A percentile compares a stretch with the other conserved stretches of the same genome.
Evolutionary conservation across 1,140 invertebrate genomes (phyloP).

Genomic region (Hyphantria cunea): DNA sequence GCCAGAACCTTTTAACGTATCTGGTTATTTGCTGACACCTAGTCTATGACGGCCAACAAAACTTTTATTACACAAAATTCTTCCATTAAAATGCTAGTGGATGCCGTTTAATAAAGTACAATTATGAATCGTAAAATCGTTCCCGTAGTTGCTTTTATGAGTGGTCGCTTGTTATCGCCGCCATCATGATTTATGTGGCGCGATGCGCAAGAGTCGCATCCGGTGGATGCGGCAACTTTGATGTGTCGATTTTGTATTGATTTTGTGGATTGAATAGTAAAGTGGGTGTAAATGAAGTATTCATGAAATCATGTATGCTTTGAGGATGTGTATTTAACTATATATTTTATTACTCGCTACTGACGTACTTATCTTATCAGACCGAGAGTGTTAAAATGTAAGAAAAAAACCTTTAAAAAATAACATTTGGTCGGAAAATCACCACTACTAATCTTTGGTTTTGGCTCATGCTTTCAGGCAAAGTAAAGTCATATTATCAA

Average conservation of each 20-base stretch:
- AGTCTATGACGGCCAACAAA: conserved; percentile 27
- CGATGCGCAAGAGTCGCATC: conserved; percentile 40
- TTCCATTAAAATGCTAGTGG: conserved; percentile 69
- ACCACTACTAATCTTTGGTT: too few relatives aligned
- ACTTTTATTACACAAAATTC: conserved; percentile 47
- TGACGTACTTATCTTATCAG: too few relatives aligned
- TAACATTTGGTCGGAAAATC: too few relatives aligned
- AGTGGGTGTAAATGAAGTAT: neutral
- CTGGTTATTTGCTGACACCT: neutral
- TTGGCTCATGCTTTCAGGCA: too few relatives aligned
- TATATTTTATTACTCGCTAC: too few relatives aligned
- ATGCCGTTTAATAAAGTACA: conserved; percentile 77
- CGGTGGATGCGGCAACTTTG: conserved; percentile 49
- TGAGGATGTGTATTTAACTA: too few relatives aligned
- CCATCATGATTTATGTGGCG: conserved; percentile 77
- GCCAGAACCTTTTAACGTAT: too few relatives aligned
- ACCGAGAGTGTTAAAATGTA: too few relatives aligned
- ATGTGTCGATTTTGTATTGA: conserved; percentile 14
- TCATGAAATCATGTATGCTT: too few relatives aligned
- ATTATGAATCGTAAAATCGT: conserved; percentile 80
- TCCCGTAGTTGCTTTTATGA: conserved; percentile 71
- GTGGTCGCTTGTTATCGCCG: conserved; percentile 71
- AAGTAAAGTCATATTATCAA: too few relatives aligned
- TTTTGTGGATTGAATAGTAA: conserved; percentile 20
- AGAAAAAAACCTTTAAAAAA: too few relatives aligned